Evolutionary conservation across 2,888 invertebrate species (phyloP), one percentile per base, ranked within the genome.

Genomic region (Atrina japonica): DNA sequence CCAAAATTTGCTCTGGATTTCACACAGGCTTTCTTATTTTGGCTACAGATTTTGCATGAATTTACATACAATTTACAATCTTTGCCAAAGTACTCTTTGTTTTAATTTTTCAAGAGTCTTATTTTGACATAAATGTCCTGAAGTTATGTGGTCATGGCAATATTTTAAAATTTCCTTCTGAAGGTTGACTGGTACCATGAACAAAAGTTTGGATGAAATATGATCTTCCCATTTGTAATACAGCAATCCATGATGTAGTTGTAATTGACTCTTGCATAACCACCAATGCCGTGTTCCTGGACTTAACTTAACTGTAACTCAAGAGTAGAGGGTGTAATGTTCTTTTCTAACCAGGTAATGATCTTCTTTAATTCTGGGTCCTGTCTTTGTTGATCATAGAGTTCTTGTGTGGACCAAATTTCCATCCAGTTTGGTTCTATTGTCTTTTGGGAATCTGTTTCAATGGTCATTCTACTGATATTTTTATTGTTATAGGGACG

Each of bases 61-160:
- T 23, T 35, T 7, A 64, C 69, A 55, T 64, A 59, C 1, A 40
- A 21, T 21, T 40, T 27, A 29, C 27, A 67, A 55, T 14, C 25
- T 25, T n/a, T 68, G 55, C 73, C 73, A 68, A 7, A 23, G 25
- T 27, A 59, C 58, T 9, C 16, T 3, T 41, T 69, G 45, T 14
- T 64, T 59, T 27, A 73, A 7, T 47, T 41, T 64, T 1, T 5
- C 11, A 14, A 27, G 21, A 9, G 73, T 69, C 52, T 66, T 73
- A 2, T 21, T n/a, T 25, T 40, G 41, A 16, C 70, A 66, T 11
- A 65, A 16, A 35, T 73, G 66, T 3, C 69, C 73, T 5, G 67
- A 45, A 0, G 43, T 18, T 25, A 23, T 43, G 11, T 6, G 7
- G 49, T 66, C 66, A 71, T 66, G 71, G 43, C 53, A 65, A 41